These are phyloP conservation scores for Beaufortia kweichowensis DNA, from an alignment of 2,113 vertebrate genomes.

Conservation along the genomic window DNA sequence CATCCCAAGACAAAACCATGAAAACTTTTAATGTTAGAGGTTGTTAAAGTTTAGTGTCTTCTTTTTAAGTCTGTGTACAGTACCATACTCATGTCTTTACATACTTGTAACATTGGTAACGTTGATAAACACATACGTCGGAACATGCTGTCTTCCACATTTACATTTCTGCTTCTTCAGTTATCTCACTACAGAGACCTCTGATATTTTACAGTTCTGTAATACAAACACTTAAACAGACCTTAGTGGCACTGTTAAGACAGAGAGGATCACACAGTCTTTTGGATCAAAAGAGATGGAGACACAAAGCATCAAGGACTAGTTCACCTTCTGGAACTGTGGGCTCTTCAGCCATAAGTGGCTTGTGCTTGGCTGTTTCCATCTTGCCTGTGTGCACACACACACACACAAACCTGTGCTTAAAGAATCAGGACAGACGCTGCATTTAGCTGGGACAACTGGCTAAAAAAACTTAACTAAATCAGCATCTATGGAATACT, in stretches of 20 bases:
- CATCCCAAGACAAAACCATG: slow-evolving; percentile 9
- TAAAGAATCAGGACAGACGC: slow-evolving; percentile 34
- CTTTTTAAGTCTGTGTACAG: too few species aligned
- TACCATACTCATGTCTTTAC: too few species aligned
- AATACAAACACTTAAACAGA: slow-evolving; percentile 7
- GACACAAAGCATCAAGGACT: slow-evolving; percentile 29
- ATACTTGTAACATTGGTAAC: too few species aligned
- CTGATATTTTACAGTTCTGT: neutral
- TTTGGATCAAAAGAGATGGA: slow-evolving; percentile 32
- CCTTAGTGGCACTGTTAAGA: slow-evolving; percentile 11
- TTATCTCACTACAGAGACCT: neutral
- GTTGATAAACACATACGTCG: too few species aligned
- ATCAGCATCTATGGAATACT: slow-evolving; percentile 18
- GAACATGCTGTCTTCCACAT: too few species aligned
- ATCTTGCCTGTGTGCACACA: slow-evolving; percentile 23
- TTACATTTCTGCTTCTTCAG: neutral
- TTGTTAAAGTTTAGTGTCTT: neutral
- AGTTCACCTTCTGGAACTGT: slow-evolving; percentile 35
- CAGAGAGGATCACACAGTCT: slow-evolving; percentile 24
- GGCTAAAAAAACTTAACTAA: neutral
- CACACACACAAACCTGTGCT: neutral
- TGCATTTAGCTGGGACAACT: slow-evolving; percentile 38
- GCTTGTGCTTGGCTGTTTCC: slow-evolving; percentile 19
- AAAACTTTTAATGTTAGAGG: neutral
- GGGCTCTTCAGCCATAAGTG: slow-evolving; percentile 20